A percentile compares a stretch with the other conserved stretches of the same genome.
phyloP scores from a whole-genome alignment of 2,888 invertebrate genomes.

The Synergus umbraculus region DNA sequence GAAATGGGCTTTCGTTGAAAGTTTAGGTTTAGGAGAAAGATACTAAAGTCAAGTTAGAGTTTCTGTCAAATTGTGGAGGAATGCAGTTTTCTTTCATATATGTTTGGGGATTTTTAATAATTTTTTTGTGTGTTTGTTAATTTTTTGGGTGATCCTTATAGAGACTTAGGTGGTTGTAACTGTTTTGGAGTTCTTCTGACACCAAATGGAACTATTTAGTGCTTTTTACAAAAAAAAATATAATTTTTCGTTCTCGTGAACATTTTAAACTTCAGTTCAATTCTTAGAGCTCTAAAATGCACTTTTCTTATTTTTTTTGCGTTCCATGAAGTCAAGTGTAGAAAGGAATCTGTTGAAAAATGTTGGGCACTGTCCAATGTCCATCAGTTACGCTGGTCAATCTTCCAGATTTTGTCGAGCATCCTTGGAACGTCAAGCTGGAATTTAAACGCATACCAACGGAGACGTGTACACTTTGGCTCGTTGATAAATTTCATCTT shows the following conservation, averaged over 20 bases:
- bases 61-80: neutral
- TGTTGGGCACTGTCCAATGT: neutral
- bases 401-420: constrained; percentile 24
- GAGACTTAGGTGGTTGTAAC: too few relatives aligned
- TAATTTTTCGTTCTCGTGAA: too few relatives aligned
- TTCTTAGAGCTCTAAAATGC: neutral
- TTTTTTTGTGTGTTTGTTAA: too few relatives aligned
- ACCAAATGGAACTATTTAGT: too few relatives aligned
- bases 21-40: neutral
- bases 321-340: neutral
- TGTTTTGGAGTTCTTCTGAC: too few relatives aligned
- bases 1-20: neutral
- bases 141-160: too few relatives aligned
- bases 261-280: too few relatives aligned
- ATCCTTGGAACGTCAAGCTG: constrained; percentile 44
- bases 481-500: constrained; percentile 67
- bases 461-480: constrained; percentile 59
- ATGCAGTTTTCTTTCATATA: too few relatives aligned
- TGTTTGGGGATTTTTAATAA: too few relatives aligned
- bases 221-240: too few relatives aligned
- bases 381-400: constrained; percentile 33
- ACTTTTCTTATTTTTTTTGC: neutral
- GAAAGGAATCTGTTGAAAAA: constrained; percentile 18
- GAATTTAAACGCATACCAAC: constrained; percentile 37
- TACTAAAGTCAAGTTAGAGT: neutral